Conservation (phyloP, 1,140 invertebrate genomes). For the Sesamia nonagrioides region DNA sequence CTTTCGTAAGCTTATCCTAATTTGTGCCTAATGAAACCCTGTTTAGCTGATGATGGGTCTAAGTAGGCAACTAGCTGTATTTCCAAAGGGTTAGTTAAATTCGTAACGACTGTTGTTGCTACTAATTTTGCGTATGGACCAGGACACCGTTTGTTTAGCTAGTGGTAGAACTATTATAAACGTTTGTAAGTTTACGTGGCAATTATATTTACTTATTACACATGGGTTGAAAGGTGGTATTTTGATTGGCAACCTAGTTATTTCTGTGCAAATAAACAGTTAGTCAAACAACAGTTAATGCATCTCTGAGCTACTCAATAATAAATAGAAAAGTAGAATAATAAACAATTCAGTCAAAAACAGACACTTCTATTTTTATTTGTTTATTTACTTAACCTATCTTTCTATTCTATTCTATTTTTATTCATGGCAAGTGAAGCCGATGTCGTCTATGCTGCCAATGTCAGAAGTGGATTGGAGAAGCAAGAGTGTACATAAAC, state of each 20-base stretch:
- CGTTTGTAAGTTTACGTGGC: background rate
- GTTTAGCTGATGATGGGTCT: slow-evolving; percentile 18
- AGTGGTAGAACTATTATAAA: background rate
- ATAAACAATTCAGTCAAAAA: background rate
- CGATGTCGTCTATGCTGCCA: too few species aligned
- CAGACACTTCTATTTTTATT: background rate
- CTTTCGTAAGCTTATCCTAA: slow-evolving; percentile 39
- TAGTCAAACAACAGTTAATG: slow-evolving; percentile 12
- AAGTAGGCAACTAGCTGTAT: slow-evolving; percentile 26
- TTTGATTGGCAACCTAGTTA: slow-evolving; percentile 16
- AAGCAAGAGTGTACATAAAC: too few species aligned
- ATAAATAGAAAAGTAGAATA: too few species aligned
- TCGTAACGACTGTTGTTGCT: slow-evolving; percentile 4
- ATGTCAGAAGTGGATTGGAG: too few species aligned
- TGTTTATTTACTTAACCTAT: background rate
- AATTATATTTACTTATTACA: slow-evolving; percentile 4
- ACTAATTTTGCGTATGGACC: background rate
- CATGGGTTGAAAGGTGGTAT: background rate
- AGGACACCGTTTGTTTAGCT: slow-evolving; percentile 19
- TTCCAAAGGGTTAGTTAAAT: slow-evolving; percentile 14
- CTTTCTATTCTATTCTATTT: too few species aligned
- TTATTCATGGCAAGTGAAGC: too few species aligned
- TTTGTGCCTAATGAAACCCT: slow-evolving; percentile 45
- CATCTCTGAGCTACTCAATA: background rate
- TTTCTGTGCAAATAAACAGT: slow-evolving; percentile 2